phyloP scores from a whole-genome alignment of 2,113 vertebrate species.

The Butastur rufipennis region DNA sequence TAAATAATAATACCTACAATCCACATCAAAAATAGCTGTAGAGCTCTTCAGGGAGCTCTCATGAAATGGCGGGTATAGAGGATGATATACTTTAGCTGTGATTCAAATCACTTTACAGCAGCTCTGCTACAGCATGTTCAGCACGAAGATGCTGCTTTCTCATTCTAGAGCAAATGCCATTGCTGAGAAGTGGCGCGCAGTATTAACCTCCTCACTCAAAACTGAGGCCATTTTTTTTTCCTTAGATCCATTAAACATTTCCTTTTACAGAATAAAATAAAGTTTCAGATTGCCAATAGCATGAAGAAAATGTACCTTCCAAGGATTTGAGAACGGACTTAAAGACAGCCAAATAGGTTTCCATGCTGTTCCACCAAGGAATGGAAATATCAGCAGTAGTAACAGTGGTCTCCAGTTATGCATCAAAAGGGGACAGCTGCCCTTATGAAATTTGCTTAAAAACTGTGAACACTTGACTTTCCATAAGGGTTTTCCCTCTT shows the following conservation, averaged over 20 bases:
- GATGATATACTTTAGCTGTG: background rate
- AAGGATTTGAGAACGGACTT: background rate
- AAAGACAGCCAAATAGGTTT: background rate
- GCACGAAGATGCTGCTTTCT: background rate
- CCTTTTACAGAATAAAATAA: background rate
- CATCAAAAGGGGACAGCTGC: background rate
- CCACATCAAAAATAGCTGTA: background rate
- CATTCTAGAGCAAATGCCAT: background rate
- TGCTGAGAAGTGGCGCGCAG: background rate
- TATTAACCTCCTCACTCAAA: background rate
- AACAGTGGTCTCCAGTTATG: background rate
- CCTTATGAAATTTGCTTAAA: background rate
- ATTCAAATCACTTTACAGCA: background rate
- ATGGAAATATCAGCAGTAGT: background rate
- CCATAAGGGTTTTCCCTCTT: background rate
- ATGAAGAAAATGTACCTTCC: background rate
- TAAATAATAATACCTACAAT: background rate
- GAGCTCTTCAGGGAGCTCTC: background rate
- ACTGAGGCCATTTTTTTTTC: background rate
- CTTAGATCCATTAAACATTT: background rate
- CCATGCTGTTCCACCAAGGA: background rate
- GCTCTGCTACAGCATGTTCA: background rate
- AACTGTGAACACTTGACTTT: background rate
- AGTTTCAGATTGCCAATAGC: background rate
- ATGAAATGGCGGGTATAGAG: background rate